Percentiles rank a stretch among this genome's conserved stretches.
Conservation (phyloP, 2,797 vertebrate species). For the Gymnopithys bicolor region DNA sequence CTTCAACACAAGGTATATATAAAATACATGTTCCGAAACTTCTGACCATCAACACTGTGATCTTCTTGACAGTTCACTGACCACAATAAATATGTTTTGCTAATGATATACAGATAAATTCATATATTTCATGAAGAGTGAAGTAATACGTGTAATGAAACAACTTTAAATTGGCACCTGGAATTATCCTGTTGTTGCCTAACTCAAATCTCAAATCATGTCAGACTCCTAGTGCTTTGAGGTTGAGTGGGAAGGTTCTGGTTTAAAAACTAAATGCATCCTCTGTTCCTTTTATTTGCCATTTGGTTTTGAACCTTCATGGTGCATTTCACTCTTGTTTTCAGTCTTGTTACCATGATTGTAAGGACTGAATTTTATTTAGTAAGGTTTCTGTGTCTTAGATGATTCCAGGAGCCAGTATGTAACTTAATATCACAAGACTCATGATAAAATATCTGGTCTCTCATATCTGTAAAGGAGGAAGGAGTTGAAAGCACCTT, state of each 20-base stretch:
- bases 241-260: neutral
- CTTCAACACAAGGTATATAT: neutral
- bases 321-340: rapidly evolving
- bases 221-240: neutral
- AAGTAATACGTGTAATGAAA: neutral
- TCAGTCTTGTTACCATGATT: neutral
- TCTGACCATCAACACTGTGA: neutral
- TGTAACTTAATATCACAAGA: neutral
- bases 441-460: rapidly evolving
- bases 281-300: neutral
- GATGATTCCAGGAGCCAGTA: neutral
- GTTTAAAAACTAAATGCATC: neutral
- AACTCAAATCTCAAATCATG: neutral
- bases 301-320: neutral
- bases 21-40: rapidly evolving
- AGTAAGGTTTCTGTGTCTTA: neutral
- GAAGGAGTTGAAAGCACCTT: neutral
- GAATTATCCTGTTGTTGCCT: neutral
- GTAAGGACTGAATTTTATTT: neutral
- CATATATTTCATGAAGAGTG: rapidly evolving
- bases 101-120: neutral
- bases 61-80: neutral
- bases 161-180: neutral
- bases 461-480: neutral
- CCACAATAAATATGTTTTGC: neutral